Evolutionary conservation across 2,888 invertebrate genomes (phyloP).

Genomic region (Syritta pipiens): DNA sequence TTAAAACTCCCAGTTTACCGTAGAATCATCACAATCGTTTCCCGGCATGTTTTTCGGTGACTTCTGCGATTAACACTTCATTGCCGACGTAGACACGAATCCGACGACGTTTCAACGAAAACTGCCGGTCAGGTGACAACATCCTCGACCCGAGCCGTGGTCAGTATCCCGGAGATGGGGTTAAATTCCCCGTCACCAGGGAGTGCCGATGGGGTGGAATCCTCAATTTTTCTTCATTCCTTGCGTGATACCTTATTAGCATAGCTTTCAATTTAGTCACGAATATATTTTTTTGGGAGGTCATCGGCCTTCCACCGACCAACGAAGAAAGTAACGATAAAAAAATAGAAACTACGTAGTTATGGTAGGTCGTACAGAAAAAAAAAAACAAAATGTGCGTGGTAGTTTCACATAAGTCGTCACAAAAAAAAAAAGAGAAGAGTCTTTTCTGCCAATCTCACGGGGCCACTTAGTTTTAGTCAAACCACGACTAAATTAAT

Average conservation of each 20-base stretch:
- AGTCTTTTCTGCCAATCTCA: not conserved
- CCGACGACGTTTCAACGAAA: not conserved
- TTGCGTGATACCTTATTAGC: constrained; percentile 9
- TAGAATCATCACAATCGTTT: not conserved
- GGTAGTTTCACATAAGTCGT: not conserved
- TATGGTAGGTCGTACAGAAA: not conserved
- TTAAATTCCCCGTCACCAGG: constrained; percentile 69
- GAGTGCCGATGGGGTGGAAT: too few species aligned
- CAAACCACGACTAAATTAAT: constrained; percentile 6
- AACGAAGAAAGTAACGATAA: constrained; percentile 4
- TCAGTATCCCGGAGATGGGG: constrained; percentile 69
- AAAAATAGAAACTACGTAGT: not conserved
- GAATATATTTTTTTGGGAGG: too few species aligned
- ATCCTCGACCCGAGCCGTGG: constrained; percentile 68
- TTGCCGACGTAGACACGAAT: constrained; percentile 17
- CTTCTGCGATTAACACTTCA: constrained; percentile 23
- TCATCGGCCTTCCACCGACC: too few species aligned
- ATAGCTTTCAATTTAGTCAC: constrained; percentile 25
- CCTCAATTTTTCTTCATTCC: not conserved
- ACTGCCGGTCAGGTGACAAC: not conserved
- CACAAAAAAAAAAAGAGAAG: not conserved
- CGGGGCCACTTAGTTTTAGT: not conserved
- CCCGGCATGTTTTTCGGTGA: not conserved
- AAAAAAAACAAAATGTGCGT: constrained; percentile 6
- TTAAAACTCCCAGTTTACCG: not conserved